Percentiles rank a stretch among this genome's conserved stretches.
Conservation (phyloP, 2,113 vertebrate species). For the Alosa alosa region DNA sequence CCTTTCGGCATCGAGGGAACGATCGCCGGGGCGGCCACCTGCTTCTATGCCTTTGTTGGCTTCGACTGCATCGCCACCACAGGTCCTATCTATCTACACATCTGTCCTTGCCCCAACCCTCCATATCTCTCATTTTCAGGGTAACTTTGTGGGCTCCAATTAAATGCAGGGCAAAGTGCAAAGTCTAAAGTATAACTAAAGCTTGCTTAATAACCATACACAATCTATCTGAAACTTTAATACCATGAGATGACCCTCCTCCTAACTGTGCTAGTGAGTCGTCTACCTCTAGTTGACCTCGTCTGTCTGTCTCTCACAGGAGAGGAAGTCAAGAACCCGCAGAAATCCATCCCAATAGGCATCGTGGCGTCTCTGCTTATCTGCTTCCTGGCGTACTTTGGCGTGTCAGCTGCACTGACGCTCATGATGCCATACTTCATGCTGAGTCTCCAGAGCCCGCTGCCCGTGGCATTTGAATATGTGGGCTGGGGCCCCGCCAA, state of each 20-base stretch:
- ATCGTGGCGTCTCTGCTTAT: constrained; percentile 81
- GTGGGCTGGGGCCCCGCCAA: constrained; percentile 78
- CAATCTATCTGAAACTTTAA: too few species aligned
- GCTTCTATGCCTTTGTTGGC: constrained; percentile 56
- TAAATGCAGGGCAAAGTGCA: too few species aligned
- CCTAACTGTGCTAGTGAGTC: too few species aligned
- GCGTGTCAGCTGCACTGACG: constrained; percentile 81
- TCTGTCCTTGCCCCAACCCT: too few species aligned
- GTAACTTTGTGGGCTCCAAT: too few species aligned
- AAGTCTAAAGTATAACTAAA: too few species aligned
- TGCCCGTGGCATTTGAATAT: constrained; percentile 76
- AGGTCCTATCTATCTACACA: constrained; percentile 41
- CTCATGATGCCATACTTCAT: constrained; percentile 84
- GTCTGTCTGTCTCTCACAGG: constrained; percentile 56
- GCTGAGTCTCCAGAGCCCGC: constrained; percentile 73
- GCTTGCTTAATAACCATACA: too few species aligned
- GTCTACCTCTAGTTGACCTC: too few species aligned
- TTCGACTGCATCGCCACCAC: constrained; percentile 56
- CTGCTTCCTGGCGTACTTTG: constrained; percentile 83
- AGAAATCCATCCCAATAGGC: constrained; percentile 80
- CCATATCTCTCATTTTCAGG: too few species aligned
- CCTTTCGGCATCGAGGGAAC: constrained; percentile 70
- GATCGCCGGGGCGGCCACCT: constrained; percentile 67
- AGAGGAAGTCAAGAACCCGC: constrained; percentile 81
- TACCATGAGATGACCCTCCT: too few species aligned